These are phyloP conservation scores for Cheirogaleus major DNA, from an alignment of 2,797 vertebrate species.

Conservation along the genomic window DNA sequence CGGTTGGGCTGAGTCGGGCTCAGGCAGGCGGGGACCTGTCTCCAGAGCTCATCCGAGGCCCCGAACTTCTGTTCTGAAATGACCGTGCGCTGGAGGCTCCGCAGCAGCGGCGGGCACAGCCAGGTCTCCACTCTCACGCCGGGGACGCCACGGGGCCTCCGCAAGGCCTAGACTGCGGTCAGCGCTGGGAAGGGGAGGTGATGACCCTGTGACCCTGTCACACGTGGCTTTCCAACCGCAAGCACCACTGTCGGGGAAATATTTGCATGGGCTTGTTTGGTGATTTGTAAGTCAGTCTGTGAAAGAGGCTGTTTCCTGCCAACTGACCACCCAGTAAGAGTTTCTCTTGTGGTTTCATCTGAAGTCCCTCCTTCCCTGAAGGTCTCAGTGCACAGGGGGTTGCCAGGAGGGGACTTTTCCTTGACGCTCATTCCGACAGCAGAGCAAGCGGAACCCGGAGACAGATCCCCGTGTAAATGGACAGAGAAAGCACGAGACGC, in stretches of 20 bases:
- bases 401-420: not conserved
- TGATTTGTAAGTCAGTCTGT: not conserved
- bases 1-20: not conserved
- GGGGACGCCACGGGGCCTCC: accelerated
- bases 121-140: too few relatives aligned
- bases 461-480: too few relatives aligned
- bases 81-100: not conserved
- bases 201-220: accelerated
- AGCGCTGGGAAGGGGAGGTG: not conserved
- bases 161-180: accelerated
- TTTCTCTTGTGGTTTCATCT: not conserved
- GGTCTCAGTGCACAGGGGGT: not conserved
- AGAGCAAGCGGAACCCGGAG: not conserved
- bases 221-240: not conserved
- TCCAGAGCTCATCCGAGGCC: not conserved
- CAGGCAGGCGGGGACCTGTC: not conserved
- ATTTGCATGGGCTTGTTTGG: not conserved
- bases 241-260: not conserved
- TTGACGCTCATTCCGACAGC: not conserved
- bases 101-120: too few relatives aligned
- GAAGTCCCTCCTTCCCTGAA: not conserved
- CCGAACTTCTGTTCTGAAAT: not conserved
- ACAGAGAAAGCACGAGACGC: too few relatives aligned
- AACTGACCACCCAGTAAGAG: not conserved
- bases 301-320: not conserved